Conservation (phyloP, 2,888 invertebrate species). For the Andrena chrysosceles region DNA sequence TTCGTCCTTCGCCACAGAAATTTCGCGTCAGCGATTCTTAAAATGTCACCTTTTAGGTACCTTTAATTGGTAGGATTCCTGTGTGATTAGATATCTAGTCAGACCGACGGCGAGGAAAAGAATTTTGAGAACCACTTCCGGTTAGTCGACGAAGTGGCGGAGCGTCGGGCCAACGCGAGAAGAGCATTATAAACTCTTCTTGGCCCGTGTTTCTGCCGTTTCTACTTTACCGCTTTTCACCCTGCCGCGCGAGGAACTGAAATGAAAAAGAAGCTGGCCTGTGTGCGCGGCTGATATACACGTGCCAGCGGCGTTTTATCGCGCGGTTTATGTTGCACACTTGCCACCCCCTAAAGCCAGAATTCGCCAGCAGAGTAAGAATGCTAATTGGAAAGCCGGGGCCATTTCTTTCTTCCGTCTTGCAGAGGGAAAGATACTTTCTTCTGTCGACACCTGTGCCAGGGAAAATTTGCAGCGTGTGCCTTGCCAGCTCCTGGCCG, state of each 20-base stretch:
- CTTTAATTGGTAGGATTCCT: too few relatives aligned
- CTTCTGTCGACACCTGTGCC: conserved; percentile 23
- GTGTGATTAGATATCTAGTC: not conserved
- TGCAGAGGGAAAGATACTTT: conserved; percentile 52
- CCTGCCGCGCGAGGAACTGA: conserved; percentile 63
- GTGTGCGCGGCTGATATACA: conserved; percentile 61
- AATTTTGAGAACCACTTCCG: conserved; percentile 67
- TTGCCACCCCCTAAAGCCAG: conserved; percentile 69
- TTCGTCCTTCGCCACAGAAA: not conserved
- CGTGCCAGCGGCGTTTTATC: conserved; percentile 78
- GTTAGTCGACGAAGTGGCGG: conserved; percentile 66
- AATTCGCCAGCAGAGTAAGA: conserved; percentile 74
- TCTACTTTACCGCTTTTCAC: conserved; percentile 75
- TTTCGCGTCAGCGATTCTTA: too few relatives aligned
- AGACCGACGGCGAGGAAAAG: not conserved
- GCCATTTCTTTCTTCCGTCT: conserved; percentile 67
- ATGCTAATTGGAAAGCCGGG: conserved; percentile 80
- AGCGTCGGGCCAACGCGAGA: conserved; percentile 57
- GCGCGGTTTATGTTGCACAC: conserved; percentile 79
- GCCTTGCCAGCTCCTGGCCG: conserved; percentile 1
- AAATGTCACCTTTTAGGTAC: too few relatives aligned
- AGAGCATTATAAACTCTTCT: conserved; percentile 77
- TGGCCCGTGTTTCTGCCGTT: conserved; percentile 75
- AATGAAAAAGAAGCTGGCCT: conserved; percentile 60
- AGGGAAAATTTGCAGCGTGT: conserved; percentile 33